Evolutionary conservation across 2,797 vertebrate genomes (phyloP), one percentile per base, ranked within the genome.

Genomic region (Nasua narica): DNA sequence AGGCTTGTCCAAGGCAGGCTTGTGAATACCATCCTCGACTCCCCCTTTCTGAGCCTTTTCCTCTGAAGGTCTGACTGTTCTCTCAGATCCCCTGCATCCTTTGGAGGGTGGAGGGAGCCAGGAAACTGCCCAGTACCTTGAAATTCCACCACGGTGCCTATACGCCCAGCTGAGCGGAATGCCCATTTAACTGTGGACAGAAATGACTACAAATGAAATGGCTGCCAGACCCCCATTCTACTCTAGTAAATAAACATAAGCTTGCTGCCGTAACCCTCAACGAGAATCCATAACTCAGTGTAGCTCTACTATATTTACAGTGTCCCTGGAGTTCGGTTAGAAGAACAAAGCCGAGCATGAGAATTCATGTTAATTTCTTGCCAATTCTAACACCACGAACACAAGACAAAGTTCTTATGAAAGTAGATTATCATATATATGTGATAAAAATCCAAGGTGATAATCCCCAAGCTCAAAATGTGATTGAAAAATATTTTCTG

Each of bases 361-460:
- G 12, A 77, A 94, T 85, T 90, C 60, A 11, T 48, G 48, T 48
- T 82, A 27, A 32, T 95, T 60, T 90, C 29, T 92, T 35, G 91
- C 72, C 65, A 79, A 58, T 27, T 69, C 15, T 50, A 92, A 62
- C 62, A 56, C 37, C 18, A 32, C 4, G 48, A 92, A 86, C 79
- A 37, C 16, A 54, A 37, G 46, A 37, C 19, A 62, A 89, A 48
- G 37, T 93, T 89, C 19, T 37, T 40, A 18, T 21, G n/a, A 58
- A 91, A 92, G 48, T n/a, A 46, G 83, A 86, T 86, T 70, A 40
- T 69, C 40, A 46, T 52, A 18, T 21, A 40, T 35, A n/a, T 56
- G 7, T 40, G n/a, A 82, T 43, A 56, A 72, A 88, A 87, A 91
- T 46, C 37, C 1, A 2, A 9, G 15, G 16, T 35, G 60, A 81